These are phyloP conservation scores for Festucalex cinctus DNA, from an alignment of 2,113 vertebrate genomes.

Conservation along the genomic window DNA sequence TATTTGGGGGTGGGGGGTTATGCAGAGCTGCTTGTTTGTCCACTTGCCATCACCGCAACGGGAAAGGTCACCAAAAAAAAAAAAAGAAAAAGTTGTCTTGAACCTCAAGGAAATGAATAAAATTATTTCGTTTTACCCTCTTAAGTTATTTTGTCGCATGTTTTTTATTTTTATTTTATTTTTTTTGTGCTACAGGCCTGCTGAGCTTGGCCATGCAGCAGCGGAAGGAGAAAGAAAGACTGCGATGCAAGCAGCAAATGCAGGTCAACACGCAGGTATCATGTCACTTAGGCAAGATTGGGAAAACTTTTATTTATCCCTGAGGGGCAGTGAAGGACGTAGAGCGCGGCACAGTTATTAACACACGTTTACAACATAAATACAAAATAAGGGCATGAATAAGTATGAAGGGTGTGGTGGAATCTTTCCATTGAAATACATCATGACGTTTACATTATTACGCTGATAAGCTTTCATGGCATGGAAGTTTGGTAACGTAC, in stretches of 20 bases:
- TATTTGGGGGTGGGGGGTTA: conserved; percentile 36
- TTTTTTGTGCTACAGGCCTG: conserved; percentile 66
- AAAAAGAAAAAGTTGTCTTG: conserved; percentile 15
- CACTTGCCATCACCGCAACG: conserved; percentile 69
- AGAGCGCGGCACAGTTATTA: no score
- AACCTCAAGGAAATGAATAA: neutral
- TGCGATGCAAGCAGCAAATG: conserved; percentile 86
- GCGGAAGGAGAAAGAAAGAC: conserved; percentile 88
- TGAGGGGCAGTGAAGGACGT: neutral
- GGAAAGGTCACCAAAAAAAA: conserved; percentile 29
- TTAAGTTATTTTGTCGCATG: conserved; percentile 13
- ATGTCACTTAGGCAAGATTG: no score
- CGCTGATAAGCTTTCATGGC: neutral
- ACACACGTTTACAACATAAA: neutral
- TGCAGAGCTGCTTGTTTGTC: conserved; percentile 57
- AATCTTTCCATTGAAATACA: neutral
- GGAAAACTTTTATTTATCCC: neutral
- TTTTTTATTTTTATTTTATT: conserved; percentile 21
- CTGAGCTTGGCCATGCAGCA: conserved; percentile 81
- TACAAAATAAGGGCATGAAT: neutral
- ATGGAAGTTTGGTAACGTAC: neutral
- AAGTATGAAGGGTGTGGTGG: neutral
- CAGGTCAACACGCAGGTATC: conserved; percentile 84
- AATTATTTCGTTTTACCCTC: neutral
- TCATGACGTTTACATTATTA: neutral